phyloP scores from a whole-genome alignment of 1,140 invertebrate genomes.

The Bombus cullumanus region DNA sequence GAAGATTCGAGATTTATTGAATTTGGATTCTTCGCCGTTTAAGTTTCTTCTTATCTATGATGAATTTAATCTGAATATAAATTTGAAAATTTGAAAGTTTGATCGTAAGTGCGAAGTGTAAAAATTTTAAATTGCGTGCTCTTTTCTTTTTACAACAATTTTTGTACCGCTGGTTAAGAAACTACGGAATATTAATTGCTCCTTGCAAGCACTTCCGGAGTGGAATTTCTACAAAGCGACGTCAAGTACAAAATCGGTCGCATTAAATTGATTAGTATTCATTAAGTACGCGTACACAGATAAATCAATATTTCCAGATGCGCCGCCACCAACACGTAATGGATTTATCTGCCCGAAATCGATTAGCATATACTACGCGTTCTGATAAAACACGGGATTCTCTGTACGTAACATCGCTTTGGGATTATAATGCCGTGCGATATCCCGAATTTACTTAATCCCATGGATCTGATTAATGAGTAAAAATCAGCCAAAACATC shows the following conservation, averaged over 20 bases:
- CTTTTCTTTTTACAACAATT: background rate
- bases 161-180: background rate
- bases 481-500: conserved; percentile 23
- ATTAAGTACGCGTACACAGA: conserved; percentile 11
- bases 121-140: too few relatives aligned
- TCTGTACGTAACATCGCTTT: background rate
- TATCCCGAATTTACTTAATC: conserved; percentile 28
- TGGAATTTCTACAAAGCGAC: background rate
- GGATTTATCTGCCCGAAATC: conserved; percentile 39
- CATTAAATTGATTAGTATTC: conserved; percentile 35
- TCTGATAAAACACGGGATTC: conserved; percentile 6
- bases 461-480: conserved; percentile 24
- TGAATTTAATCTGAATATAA: background rate
- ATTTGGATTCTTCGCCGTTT: background rate
- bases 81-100: background rate
- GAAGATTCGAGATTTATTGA: background rate
- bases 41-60: background rate
- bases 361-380: conserved; percentile 26
- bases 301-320: conserved; percentile 42
- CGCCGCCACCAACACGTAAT: background rate
- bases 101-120: background rate
- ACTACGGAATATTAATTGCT: background rate
- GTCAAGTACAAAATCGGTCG: conserved; percentile 17
- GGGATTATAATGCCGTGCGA: conserved; percentile 33
- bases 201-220: background rate